A percentile compares a stretch with the other conserved stretches of the same genome.
Evolutionary conservation across 2,888 invertebrate genomes (phyloP).

Genomic region (Aproaerema taeniolella): DNA sequence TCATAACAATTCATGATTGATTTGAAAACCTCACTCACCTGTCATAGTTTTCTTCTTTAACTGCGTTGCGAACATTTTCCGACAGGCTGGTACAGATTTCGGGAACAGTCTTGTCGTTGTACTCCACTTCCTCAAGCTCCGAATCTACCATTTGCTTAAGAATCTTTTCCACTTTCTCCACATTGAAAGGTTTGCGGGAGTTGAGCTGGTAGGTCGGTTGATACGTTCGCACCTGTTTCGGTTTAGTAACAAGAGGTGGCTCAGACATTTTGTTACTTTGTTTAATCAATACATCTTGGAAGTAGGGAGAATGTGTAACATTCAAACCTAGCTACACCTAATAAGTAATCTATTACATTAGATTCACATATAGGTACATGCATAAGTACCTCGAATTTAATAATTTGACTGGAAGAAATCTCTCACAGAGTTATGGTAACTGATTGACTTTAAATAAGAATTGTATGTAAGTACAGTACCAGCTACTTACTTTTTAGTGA

Average conservation of each 20-base stretch:
- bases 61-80: constrained; percentile 75
- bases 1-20: too few relatives aligned
- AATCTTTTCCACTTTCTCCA: constrained; percentile 78
- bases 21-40: too few relatives aligned
- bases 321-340: too few relatives aligned
- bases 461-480: too few relatives aligned
- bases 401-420: too few relatives aligned
- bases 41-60: constrained; percentile 82
- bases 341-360: too few relatives aligned
- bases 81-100: constrained; percentile 77
- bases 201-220: constrained; percentile 82
- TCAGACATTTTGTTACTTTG: constrained; percentile 17
- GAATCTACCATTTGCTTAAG: constrained; percentile 76
- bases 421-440: too few relatives aligned
- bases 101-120: constrained; percentile 78
- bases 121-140: constrained; percentile 78
- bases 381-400: too few relatives aligned
- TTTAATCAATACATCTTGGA: constrained; percentile 48
- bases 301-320: neutral
- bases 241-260: constrained; percentile 18
- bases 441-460: too few relatives aligned
- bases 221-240: constrained; percentile 65
- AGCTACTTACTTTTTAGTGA: too few relatives aligned
- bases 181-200: constrained; percentile 79
- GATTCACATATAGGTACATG: too few relatives aligned